Percentiles rank a stretch among this genome's conserved stretches.
Evolutionary conservation across 2,113 vertebrate genomes (phyloP).

Genomic region (Entelurus aequoreus): DNA sequence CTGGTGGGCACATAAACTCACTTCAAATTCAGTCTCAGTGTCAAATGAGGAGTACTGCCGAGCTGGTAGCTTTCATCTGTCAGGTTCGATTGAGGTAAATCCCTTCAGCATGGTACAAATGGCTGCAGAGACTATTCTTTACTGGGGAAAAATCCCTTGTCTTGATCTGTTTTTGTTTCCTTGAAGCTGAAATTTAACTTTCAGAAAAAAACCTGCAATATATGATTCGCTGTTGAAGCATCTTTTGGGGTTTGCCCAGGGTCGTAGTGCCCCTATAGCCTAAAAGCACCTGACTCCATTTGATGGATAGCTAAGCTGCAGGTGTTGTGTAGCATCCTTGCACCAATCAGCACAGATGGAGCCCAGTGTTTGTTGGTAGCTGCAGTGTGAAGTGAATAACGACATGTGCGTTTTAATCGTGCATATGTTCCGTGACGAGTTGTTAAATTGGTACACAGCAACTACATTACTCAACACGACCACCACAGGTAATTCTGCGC

Average conservation of each 20-base stretch:
- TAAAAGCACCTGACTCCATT: not conserved
- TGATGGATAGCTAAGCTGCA: not conserved
- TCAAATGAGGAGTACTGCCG: conserved; percentile 29
- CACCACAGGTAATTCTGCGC: conserved; percentile 17
- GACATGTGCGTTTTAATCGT: conserved; percentile 7
- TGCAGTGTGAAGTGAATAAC: conserved; percentile 1
- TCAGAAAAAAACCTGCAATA: too few species aligned
- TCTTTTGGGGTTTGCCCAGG: not conserved
- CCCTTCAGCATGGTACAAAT: conserved; percentile 40
- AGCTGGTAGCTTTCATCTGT: conserved; percentile 31
- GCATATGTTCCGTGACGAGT: conserved; percentile 18
- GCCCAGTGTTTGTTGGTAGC: conserved; percentile 7
- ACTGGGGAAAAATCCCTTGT: conserved; percentile 12
- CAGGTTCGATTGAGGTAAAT: conserved; percentile 31
- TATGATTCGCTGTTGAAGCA: not conserved
- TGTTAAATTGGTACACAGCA: conserved; percentile 27
- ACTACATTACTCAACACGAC: conserved; percentile 42
- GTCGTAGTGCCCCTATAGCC: not conserved
- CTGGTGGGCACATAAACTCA: not conserved
- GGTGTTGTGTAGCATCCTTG: not conserved
- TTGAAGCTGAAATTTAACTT: conserved; percentile 10
- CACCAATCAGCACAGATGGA: conserved; percentile 10
- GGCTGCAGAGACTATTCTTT: conserved; percentile 6
- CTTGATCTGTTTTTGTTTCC: conserved; percentile 33
- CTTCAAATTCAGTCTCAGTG: conserved; percentile 7